These are phyloP conservation scores for Ophioderma brevispina DNA, from an alignment of 35 echinoderm and acorn worm species.

Conservation along the genomic window DNA sequence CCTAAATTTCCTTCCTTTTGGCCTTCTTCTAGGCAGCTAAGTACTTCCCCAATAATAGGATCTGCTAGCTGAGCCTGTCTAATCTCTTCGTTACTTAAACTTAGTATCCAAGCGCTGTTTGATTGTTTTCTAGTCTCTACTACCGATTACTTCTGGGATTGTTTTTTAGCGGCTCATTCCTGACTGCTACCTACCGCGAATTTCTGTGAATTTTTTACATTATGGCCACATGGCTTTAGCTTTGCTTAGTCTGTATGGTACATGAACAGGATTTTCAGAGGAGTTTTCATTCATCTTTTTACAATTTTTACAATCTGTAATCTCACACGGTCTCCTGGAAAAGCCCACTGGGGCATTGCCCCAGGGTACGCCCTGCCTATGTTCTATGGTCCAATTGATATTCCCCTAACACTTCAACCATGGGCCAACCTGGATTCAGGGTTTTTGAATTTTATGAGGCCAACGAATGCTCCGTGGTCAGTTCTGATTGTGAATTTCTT, in stretches of 20 bases:
- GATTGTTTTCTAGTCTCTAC: neutral
- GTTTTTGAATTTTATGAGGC: slow-evolving; percentile 37
- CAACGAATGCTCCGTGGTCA: slow-evolving; percentile 43
- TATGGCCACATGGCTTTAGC: no score
- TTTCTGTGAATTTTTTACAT: neutral
- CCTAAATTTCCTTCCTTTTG: neutral
- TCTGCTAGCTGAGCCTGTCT: neutral
- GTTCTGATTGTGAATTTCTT: slow-evolving; percentile 44
- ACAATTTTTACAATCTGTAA: neutral
- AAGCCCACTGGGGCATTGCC: slow-evolving; percentile 64
- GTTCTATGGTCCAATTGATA: slow-evolving; percentile 58
- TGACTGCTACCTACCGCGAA: neutral
- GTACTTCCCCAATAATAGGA: neutral
- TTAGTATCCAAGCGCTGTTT: neutral
- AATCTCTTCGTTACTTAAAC: neutral
- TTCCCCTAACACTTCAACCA: slow-evolving; percentile 51
- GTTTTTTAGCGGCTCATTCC: neutral
- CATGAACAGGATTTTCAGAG: neutral
- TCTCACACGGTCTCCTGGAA: slow-evolving; percentile 29
- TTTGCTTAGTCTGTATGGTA: neutral
- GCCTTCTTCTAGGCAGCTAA: neutral
- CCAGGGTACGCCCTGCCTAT: slow-evolving; percentile 19
- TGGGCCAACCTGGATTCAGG: slow-evolving; percentile 24
- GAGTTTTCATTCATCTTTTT: neutral
- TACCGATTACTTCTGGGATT: neutral